These are phyloP conservation scores for Pollenia amentaria DNA, from an alignment of 2,888 invertebrate species.

Conservation along the genomic window DNA sequence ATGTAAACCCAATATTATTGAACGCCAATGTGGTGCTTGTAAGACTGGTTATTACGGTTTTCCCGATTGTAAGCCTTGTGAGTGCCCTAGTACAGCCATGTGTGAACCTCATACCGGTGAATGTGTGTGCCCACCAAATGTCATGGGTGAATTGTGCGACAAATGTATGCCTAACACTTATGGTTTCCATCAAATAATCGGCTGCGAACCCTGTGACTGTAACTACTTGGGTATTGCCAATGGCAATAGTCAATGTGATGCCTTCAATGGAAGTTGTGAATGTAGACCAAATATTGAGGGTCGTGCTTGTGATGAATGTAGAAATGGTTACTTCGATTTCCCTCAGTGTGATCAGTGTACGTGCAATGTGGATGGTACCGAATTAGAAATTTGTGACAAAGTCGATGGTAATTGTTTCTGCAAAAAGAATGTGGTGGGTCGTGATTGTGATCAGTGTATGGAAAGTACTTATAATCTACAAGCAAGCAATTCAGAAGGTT, in stretches of 20 bases:
- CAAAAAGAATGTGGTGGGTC: slow-evolving; percentile 90
- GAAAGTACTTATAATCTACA: slow-evolving; percentile 96
- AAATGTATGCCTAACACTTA: slow-evolving; percentile 95
- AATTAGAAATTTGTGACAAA: slow-evolving; percentile 94
- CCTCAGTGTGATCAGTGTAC: slow-evolving; percentile 94
- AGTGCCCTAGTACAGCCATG: slow-evolving; percentile 92
- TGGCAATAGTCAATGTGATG: slow-evolving; percentile 93
- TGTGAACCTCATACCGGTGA: slow-evolving; percentile 91
- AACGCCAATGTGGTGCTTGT: slow-evolving; percentile 91
- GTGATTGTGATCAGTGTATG: slow-evolving; percentile 93
- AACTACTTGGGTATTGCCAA: slow-evolving; percentile 91
- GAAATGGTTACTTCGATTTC: slow-evolving; percentile 93
- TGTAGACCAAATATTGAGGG: slow-evolving; percentile 95
- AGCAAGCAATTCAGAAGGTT: slow-evolving; percentile 93
- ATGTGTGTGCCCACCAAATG: slow-evolving; percentile 96
- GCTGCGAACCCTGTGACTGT: slow-evolving; percentile 98
- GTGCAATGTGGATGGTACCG: slow-evolving; percentile 93
- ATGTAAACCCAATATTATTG: slow-evolving; percentile 96
- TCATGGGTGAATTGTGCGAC: slow-evolving; percentile 95
- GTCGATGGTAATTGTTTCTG: slow-evolving; percentile 89
- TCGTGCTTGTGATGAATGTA: slow-evolving; percentile 94
- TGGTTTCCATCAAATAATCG: slow-evolving; percentile 96
- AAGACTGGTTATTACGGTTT: slow-evolving; percentile 97
- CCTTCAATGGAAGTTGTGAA: slow-evolving; percentile 92
- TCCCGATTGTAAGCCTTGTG: slow-evolving; percentile 95